Percentiles rank a stretch among this genome's conserved stretches.
phyloP scores from a whole-genome alignment of 53 echinoderm and acorn worm genomes.

The Apostichopus leukothele region DNA sequence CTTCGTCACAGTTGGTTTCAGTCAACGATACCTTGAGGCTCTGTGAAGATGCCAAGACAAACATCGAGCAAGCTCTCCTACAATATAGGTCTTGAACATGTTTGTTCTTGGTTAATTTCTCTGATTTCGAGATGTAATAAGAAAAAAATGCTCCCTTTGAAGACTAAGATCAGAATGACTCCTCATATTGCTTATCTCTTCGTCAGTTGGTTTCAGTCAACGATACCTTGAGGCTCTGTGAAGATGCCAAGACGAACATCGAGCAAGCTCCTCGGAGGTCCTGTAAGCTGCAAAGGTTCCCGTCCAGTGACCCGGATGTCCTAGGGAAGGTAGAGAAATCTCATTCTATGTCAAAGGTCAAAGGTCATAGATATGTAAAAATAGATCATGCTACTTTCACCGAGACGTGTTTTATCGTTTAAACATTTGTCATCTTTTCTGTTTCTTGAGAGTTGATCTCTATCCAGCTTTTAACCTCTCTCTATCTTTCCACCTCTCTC shows the following conservation, averaged over 20 bases:
- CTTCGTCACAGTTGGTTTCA: conserved; percentile 55
- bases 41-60: conserved; percentile 52
- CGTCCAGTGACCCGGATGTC: conserved; percentile 62
- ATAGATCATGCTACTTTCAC: too few species aligned
- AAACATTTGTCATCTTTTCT: too few species aligned
- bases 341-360: too few species aligned
- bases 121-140: too few species aligned
- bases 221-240: conserved; percentile 63
- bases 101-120: too few species aligned
- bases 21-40: conserved; percentile 64
- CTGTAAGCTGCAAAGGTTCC: conserved; percentile 47
- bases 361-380: too few species aligned
- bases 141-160: too few species aligned
- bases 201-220: conserved; percentile 59
- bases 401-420: too few species aligned
- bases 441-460: too few species aligned
- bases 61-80: conserved; percentile 49
- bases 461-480: not conserved
- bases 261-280: conserved; percentile 53
- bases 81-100: too few species aligned
- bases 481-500: too few species aligned
- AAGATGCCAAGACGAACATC: conserved; percentile 55
- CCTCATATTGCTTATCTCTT: not conserved
- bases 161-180: too few species aligned
- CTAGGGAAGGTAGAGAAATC: conserved; percentile 59